A percentile compares a stretch with the other conserved stretches of the same genome.
Conservation (phyloP, 2,888 invertebrate genomes). For the Lasius platythorax region DNA sequence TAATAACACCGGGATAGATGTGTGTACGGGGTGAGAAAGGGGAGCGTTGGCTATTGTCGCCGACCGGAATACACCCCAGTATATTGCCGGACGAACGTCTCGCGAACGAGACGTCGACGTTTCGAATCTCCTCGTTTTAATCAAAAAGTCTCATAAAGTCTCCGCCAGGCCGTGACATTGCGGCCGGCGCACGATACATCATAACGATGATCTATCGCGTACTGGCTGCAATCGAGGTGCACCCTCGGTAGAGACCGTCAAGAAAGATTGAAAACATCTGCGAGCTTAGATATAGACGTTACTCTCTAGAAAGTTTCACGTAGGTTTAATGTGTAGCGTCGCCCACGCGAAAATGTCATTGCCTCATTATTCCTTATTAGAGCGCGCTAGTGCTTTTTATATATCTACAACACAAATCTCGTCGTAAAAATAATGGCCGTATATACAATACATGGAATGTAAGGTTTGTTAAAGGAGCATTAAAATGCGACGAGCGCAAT, state of each 20-base stretch:
- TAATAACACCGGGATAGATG: constrained; percentile 76
- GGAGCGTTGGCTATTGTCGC: constrained; percentile 60
- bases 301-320: not conserved
- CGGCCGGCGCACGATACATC: constrained; percentile 40
- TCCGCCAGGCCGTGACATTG: constrained; percentile 41
- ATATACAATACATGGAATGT: not conserved
- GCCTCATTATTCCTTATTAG: constrained; percentile 26
- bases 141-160: constrained; percentile 76
- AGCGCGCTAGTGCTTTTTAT: constrained; percentile 1
- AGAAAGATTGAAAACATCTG: constrained; percentile 33
- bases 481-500: not conserved
- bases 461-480: not conserved
- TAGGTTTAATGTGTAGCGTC: not conserved
- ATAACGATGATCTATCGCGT: constrained; percentile 67
- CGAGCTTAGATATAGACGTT: constrained; percentile 14
- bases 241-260: constrained; percentile 10
- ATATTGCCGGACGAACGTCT: constrained; percentile 58
- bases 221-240: constrained; percentile 27
- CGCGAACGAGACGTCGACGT: constrained; percentile 46
- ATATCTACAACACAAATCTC: not conserved
- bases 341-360: not conserved
- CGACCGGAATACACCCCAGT: constrained; percentile 56
- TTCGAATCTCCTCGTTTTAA: constrained; percentile 69
- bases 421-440: not conserved
- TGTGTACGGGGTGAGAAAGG: constrained; percentile 29